Percentiles rank a stretch among this genome's conserved stretches.
These are phyloP conservation scores for Alcis repandata DNA, from an alignment of 2,888 invertebrate species.

Conservation along the genomic window DNA sequence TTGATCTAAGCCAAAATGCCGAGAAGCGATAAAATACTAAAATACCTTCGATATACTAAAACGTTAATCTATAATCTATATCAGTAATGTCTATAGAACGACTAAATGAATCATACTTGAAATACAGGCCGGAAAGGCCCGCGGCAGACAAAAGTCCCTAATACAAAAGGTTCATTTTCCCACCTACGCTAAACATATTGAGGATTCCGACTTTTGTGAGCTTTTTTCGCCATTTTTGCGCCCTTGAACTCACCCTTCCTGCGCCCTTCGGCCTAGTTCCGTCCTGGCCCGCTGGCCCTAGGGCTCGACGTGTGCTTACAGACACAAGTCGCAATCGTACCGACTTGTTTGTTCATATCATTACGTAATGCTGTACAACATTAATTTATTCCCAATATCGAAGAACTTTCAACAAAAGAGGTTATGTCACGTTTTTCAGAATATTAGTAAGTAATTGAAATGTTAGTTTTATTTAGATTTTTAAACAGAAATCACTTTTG, in stretches of 20 bases:
- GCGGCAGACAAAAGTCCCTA: conserved; percentile 10
- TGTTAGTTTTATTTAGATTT: no score
- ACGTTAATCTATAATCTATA: not conserved
- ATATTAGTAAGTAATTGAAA: no score
- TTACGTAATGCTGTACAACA: conserved; percentile 2
- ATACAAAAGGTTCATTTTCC: conserved; percentile 18
- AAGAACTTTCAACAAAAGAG: no score
- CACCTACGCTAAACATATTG: conserved; percentile 24
- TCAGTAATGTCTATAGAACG: conserved; percentile 1
- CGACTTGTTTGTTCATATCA: not conserved
- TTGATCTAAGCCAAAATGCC: no score
- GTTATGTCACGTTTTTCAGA: no score
- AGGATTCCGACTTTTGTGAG: conserved; percentile 17
- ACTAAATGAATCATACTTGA: conserved; percentile 13
- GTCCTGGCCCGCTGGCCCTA: conserved; percentile 21
- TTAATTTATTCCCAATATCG: no score
- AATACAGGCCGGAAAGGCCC: conserved; percentile 2
- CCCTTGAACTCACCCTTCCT: conserved; percentile 21
- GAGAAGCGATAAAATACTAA: no score
- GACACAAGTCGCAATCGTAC: not conserved
- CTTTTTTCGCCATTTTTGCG: conserved; percentile 9
- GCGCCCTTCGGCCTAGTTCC: conserved; percentile 29
- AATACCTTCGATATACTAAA: no score
- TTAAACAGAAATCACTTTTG: no score
- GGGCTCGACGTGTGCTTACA: conserved; percentile 3